Evolutionary conservation across 2,888 invertebrate genomes (phyloP).

Genomic region (Chaetogeoica ovagalla): DNA sequence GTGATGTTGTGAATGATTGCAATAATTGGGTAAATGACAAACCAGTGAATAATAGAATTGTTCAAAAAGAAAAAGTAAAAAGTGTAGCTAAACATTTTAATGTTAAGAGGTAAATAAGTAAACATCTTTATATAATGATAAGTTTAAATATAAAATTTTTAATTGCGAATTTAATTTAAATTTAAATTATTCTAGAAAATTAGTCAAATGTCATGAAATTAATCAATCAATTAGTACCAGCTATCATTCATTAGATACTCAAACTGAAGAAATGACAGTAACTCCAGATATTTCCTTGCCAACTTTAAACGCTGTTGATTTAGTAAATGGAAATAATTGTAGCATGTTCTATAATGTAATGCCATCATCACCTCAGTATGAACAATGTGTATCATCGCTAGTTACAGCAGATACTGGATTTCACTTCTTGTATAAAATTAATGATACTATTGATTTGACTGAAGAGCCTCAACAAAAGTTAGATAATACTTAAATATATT

Average conservation of each 20-base stretch:
- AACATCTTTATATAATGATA: too few relatives aligned
- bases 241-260: background rate
- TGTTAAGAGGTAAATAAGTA: background rate
- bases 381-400: background rate
- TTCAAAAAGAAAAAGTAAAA: background rate
- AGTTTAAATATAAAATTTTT: too few relatives aligned
- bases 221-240: background rate
- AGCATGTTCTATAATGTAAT: too few relatives aligned
- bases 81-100: background rate
- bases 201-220: background rate
- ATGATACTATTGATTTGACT: constrained; percentile 21
- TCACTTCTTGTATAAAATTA: constrained; percentile 18
- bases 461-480: constrained; percentile 3
- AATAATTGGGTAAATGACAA: background rate
- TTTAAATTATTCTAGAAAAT: background rate
- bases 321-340: background rate
- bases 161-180: background rate
- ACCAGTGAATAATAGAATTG: background rate
- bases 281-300: constrained; percentile 26
- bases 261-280: constrained; percentile 19
- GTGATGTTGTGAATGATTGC: background rate
- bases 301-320: background rate
- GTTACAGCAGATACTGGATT: constrained; percentile 19
- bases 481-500: background rate
- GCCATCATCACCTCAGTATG: background rate